Evolutionary conservation across 1,140 invertebrate genomes (phyloP).

Genomic region (Drosophila nikananu): DNA sequence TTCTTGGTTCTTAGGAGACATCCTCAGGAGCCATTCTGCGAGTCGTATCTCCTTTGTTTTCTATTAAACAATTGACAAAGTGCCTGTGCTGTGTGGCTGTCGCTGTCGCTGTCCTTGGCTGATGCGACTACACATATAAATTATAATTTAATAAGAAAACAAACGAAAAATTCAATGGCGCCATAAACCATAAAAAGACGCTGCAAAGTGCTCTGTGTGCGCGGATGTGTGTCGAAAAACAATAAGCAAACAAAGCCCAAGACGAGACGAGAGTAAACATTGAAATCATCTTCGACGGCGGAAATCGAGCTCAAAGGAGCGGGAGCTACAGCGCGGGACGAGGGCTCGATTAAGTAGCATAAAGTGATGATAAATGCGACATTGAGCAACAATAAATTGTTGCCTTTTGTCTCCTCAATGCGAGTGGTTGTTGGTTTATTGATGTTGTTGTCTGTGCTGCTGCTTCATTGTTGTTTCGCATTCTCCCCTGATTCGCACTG

Average conservation of each 20-base stretch:
- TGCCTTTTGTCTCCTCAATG: constrained; percentile 51
- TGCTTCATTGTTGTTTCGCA: constrained; percentile 34
- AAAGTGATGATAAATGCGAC: constrained; percentile 84
- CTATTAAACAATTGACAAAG: constrained; percentile 78
- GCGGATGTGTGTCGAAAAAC: constrained; percentile 64
- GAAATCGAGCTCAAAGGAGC: constrained; percentile 58
- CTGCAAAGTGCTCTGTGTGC: constrained; percentile 72
- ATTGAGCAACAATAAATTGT: constrained; percentile 83
- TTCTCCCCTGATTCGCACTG: constrained; percentile 40
- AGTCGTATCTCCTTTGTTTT: constrained; percentile 55
- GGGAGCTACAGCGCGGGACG: neutral
- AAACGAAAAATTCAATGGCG: constrained; percentile 83
- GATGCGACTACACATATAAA: constrained; percentile 76
- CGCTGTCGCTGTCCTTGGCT: constrained; percentile 30
- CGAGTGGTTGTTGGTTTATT: constrained; percentile 28
- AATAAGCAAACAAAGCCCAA: constrained; percentile 64
- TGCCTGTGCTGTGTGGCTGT: constrained; percentile 25
- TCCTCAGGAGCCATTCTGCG: constrained; percentile 10
- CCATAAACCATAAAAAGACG: constrained; percentile 81
- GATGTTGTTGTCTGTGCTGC: constrained; percentile 33
- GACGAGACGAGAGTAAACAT: constrained; percentile 69
- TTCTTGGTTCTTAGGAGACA: neutral
- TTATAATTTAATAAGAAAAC: constrained; percentile 84
- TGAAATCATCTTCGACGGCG: constrained; percentile 66
- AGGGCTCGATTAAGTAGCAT: constrained; percentile 81